Conservation (phyloP, 2,888 invertebrate genomes). For the Spodoptera exigua region DNA sequence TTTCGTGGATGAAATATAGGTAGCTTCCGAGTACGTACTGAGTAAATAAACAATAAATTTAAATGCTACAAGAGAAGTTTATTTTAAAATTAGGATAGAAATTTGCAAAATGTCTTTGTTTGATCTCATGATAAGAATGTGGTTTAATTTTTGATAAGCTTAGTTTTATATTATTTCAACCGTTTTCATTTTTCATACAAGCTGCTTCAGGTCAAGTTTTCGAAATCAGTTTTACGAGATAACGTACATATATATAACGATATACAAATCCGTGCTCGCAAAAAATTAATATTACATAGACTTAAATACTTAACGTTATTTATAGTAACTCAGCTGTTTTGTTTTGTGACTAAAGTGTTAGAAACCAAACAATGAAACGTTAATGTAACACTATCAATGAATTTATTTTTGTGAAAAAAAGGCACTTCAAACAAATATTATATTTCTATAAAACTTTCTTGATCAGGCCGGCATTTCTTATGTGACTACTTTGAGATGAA, state of each 20-base stretch:
- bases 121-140: conserved; percentile 7
- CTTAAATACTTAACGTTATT: conserved; percentile 49
- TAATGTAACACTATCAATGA: conserved; percentile 57
- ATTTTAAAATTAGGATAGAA: conserved; percentile 7
- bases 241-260: too few species aligned
- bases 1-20: conserved; percentile 49
- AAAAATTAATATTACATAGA: conserved; percentile 41
- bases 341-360: conserved; percentile 55
- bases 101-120: neutral
- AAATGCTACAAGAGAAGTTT: conserved; percentile 19
- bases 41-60: conserved; percentile 45
- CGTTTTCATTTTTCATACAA: neutral
- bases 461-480: too few species aligned
- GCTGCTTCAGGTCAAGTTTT: too few species aligned
- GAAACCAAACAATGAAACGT: conserved; percentile 55
- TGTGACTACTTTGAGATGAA: too few species aligned
- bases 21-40: conserved; percentile 26
- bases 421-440: too few species aligned
- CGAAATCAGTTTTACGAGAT: too few species aligned
- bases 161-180: too few species aligned
- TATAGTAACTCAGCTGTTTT: conserved; percentile 66
- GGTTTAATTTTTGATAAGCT: too few species aligned
- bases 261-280: neutral
- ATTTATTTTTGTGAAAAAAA: too few species aligned
- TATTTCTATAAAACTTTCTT: too few species aligned